phyloP scores from a whole-genome alignment of 1,140 invertebrate genomes.

The Sarcophaga bullata region DNA sequence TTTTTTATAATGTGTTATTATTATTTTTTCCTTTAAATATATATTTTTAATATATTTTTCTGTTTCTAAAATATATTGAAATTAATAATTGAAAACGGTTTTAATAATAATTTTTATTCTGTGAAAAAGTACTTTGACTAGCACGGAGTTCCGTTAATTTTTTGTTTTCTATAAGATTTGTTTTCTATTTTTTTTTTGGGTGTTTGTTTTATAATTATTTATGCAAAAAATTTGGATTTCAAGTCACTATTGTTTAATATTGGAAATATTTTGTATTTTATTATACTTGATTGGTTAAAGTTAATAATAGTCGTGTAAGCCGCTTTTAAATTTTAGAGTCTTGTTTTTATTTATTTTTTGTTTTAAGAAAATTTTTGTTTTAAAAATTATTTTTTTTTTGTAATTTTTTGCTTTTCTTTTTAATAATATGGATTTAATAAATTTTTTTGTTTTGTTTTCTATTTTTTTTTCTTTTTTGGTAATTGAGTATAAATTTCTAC shows the following conservation, averaged over 20 bases:
- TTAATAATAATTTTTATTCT: constrained; percentile 45
- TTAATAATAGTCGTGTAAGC: constrained; percentile 1
- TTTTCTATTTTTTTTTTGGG: too few relatives aligned
- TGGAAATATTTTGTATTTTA: neutral
- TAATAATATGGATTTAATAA: constrained; percentile 55
- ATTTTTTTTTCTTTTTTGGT: constrained; percentile 41
- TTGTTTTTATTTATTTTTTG: neutral
- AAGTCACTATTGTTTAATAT: neutral
- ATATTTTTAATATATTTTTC: neutral
- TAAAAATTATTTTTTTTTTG: neutral
- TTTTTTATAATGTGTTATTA: constrained; percentile 17
- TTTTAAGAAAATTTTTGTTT: neutral
- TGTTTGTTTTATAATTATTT: neutral
- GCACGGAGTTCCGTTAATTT: too few relatives aligned
- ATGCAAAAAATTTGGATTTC: neutral
- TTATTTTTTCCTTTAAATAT: neutral
- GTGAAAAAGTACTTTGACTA: constrained; percentile 57
- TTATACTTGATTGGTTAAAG: constrained; percentile 26
- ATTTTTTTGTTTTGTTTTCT: constrained; percentile 47
- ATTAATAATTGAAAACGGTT: constrained; percentile 54
- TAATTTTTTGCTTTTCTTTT: constrained; percentile 49
- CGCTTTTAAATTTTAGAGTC: constrained; percentile 26
- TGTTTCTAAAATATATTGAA: constrained; percentile 33
- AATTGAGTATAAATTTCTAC: constrained; percentile 33
- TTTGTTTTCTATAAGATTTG: too few relatives aligned